Percentiles rank a stretch among this genome's conserved stretches.
Evolutionary conservation across 2,113 vertebrate species (phyloP).

Genomic region (Thamnophis sirtalis): DNA sequence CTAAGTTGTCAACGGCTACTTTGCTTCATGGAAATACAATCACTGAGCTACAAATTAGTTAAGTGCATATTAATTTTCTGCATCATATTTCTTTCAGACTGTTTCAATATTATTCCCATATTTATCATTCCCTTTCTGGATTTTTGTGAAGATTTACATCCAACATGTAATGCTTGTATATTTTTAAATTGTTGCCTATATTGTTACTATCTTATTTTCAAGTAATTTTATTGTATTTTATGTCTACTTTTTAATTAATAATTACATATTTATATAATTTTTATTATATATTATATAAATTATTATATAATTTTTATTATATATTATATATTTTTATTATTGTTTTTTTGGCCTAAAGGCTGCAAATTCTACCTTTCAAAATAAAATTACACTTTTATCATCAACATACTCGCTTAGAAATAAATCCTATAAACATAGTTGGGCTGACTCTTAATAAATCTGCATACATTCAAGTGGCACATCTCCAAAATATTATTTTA

Average conservation of each 20-base stretch:
- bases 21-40: neutral
- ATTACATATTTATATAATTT: neutral
- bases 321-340: too few species aligned
- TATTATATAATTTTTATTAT: neutral
- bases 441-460: neutral
- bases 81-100: neutral
- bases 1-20: neutral
- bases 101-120: neutral
- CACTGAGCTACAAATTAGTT: neutral
- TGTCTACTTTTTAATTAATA: neutral
- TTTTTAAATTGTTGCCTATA: neutral
- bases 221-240: neutral
- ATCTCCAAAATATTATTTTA: neutral
- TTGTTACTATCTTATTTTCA: neutral
- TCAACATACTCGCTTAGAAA: neutral
- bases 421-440: neutral
- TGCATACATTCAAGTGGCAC: neutral
- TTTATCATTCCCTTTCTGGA: neutral
- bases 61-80: neutral
- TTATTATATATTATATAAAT: too few species aligned
- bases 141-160: neutral
- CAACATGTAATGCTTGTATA: neutral
- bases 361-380: neutral
- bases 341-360: neutral
- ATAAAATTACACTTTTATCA: neutral